These are phyloP conservation scores for Stenolophus ochropezus DNA, from an alignment of 2,888 invertebrate genomes.

Conservation along the genomic window DNA sequence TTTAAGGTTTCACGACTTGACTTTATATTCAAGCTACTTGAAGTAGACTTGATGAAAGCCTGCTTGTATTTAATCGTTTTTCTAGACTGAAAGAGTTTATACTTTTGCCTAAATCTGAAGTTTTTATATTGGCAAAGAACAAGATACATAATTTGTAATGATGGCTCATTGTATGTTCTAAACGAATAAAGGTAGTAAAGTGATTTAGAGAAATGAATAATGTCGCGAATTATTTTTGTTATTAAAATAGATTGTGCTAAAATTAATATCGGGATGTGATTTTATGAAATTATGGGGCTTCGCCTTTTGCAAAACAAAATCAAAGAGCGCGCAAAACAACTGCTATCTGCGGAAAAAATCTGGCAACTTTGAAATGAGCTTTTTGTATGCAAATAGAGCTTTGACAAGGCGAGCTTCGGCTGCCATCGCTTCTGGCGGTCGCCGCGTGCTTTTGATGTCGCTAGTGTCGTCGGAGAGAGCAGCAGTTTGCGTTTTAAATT, in stretches of 20 bases:
- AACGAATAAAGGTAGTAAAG: too few relatives aligned
- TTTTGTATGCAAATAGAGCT: slow-evolving; percentile 59
- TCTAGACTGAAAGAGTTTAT: too few relatives aligned
- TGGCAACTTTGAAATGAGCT: slow-evolving; percentile 55
- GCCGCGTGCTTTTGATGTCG: slow-evolving; percentile 55
- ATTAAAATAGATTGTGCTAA: not conserved
- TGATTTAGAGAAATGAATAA: too few relatives aligned
- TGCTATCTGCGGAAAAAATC: slow-evolving; percentile 28
- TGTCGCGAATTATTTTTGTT: not conserved
- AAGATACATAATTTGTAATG: too few relatives aligned
- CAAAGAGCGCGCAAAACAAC: slow-evolving; percentile 15
- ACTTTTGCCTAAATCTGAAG: too few relatives aligned
- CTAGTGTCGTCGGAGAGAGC: not conserved
- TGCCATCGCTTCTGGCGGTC: slow-evolving; percentile 48
- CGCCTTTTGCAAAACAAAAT: slow-evolving; percentile 1
- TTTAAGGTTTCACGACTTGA: too few relatives aligned
- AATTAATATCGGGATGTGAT: not conserved
- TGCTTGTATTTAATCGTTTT: too few relatives aligned
- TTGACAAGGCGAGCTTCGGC: slow-evolving; percentile 58
- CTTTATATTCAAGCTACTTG: too few relatives aligned
- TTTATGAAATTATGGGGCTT: not conserved
- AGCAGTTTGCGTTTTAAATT: slow-evolving; percentile 61
- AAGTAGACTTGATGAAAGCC: too few relatives aligned
- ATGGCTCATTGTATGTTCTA: too few relatives aligned
- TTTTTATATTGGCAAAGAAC: too few relatives aligned